These are phyloP conservation scores for Mactra quadrangularis DNA, from an alignment of 1,140 invertebrate genomes.

Conservation along the genomic window DNA sequence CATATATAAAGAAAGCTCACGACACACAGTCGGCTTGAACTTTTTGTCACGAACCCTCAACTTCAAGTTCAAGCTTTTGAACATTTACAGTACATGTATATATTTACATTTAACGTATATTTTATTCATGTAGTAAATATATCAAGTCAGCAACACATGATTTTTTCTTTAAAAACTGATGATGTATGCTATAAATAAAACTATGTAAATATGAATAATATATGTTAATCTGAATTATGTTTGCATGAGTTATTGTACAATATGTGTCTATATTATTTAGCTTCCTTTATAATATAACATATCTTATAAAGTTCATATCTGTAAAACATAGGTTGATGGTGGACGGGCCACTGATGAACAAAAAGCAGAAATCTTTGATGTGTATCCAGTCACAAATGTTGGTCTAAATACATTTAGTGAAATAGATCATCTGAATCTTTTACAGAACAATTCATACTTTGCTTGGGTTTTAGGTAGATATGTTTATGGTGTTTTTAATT, in stretches of 20 bases:
- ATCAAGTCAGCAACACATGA: too few relatives aligned
- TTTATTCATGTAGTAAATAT: too few relatives aligned
- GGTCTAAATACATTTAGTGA: conserved; percentile 51
- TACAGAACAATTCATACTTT: conserved; percentile 55
- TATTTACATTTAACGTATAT: too few relatives aligned
- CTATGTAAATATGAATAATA: too few relatives aligned
- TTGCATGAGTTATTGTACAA: too few relatives aligned
- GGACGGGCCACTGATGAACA: conserved; percentile 44
- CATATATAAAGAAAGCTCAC: background rate
- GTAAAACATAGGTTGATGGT: conserved; percentile 46
- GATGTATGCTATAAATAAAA: too few relatives aligned
- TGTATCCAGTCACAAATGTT: conserved; percentile 42
- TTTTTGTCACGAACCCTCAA: background rate
- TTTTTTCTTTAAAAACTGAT: too few relatives aligned
- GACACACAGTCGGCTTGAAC: too few relatives aligned
- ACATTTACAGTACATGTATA: background rate
- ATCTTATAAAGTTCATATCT: background rate
- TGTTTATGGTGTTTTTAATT: too few relatives aligned
- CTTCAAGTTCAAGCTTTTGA: background rate
- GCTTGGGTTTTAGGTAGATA: conserved; percentile 64
- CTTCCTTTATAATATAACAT: background rate
- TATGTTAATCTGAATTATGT: too few relatives aligned
- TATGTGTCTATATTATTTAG: background rate
- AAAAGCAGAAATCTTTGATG: conserved; percentile 28
- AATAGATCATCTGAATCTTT: conserved; percentile 41